Base-by-base conservation (phyloP, 2,888 invertebrate genomes). In the Luperina nickerlii region DNA sequence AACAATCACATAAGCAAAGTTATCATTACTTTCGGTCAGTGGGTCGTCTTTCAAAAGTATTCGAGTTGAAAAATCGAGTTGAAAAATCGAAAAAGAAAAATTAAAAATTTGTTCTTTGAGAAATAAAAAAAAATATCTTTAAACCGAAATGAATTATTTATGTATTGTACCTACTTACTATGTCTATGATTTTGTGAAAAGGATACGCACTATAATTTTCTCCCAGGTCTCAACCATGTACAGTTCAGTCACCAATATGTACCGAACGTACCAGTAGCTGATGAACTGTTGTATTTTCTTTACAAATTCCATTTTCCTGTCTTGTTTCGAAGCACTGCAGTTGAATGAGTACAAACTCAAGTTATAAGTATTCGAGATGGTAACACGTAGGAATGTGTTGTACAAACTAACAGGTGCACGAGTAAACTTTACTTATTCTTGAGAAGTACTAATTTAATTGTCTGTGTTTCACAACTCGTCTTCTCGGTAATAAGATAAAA, bases 211-310 rank as follows among this genome's bases (percentile, higher is more conserved):
- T 71, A 97, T 95, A 67, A 94, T 93, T 91, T 96, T 96, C 91
- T 98, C 98, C 98, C 98, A 98, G 70, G 96, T 96, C 87, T 98
- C 98, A 32, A 98, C 97, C 97, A 98, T 98, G 89, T 98, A 98
- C 42, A 98, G 90, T 89, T 98, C 98, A 0, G 97, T 97, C 2
- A 97, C 97, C 82, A 98, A 91, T 73, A 96, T 94, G 88, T 97
- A 98, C 82, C 97, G 95, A 66, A 97, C 94, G 89, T 97, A 97
- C 97, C 97, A 98, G 84, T 97, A 97, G 63, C 93, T 95, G 54
- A 97, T 68, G 83, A 97, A 97, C 65, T 97, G 92, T 82, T 93
- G 92, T 9, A 97, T 83, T 86, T 92, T 96, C 89, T 95, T 94
- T 2, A 96, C 7, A 20, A 90, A 54, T 69, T 93, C 92, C 93